A percentile compares a stretch with the other conserved stretches of the same genome.
Evolutionary conservation across 2,888 invertebrate species (phyloP).

Genomic region (Parnassius orleans): DNA sequence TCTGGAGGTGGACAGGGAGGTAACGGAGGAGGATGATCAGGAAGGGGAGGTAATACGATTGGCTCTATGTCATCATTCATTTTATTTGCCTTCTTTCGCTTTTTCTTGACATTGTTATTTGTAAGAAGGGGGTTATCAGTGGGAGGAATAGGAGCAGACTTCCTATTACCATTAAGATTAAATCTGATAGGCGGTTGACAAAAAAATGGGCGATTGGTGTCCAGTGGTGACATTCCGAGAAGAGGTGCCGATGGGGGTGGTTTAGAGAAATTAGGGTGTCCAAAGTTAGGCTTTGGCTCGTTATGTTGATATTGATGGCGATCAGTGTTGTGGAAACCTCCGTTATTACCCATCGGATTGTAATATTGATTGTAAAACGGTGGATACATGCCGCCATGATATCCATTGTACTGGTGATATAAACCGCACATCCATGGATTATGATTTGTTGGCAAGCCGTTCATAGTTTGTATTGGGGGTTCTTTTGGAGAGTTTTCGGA

Average conservation of each 20-base stretch:
- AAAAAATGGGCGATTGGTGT: slow-evolving; percentile 66
- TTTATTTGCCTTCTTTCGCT: slow-evolving; percentile 85
- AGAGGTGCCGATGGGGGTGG: slow-evolving; percentile 61
- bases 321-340: slow-evolving; percentile 43
- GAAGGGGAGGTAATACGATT: slow-evolving; percentile 72
- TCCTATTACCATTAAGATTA: slow-evolving; percentile 66
- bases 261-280: slow-evolving; percentile 55
- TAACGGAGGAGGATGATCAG: slow-evolving; percentile 77
- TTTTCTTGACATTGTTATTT: slow-evolving; percentile 84
- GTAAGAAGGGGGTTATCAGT: slow-evolving; percentile 67
- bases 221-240: slow-evolving; percentile 70
- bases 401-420: slow-evolving; percentile 65
- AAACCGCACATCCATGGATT: slow-evolving; percentile 72
- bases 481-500: slow-evolving; percentile 67
- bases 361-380: slow-evolving; percentile 74
- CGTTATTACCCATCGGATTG: slow-evolving; percentile 62
- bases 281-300: slow-evolving; percentile 50
- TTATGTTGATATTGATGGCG: slow-evolving; percentile 60
- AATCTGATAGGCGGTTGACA: slow-evolving; percentile 73
- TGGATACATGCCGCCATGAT: slow-evolving; percentile 69
- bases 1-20: slow-evolving; percentile 77
- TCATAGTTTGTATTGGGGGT: slow-evolving; percentile 72
- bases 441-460: slow-evolving; percentile 63
- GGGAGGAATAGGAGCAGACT: slow-evolving; percentile 60
- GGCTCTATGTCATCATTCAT: slow-evolving; percentile 67